Evolutionary conservation across 64 coral and sea anemone genomes (phyloP).

Genomic region (Actinia tenebrosa): DNA sequence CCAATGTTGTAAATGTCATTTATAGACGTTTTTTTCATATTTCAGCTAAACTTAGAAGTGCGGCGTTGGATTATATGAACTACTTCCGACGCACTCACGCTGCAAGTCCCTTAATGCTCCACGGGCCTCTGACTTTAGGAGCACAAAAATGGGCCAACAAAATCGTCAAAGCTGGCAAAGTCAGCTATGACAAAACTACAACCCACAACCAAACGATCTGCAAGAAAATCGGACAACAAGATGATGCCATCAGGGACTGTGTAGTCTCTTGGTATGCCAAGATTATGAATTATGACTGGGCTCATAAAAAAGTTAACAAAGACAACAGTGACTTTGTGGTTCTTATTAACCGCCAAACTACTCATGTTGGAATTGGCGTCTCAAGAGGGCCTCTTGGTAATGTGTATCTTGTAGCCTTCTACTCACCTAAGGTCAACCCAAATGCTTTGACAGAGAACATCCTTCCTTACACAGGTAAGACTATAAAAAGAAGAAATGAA

Average conservation of each 20-base stretch:
- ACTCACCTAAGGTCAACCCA: background rate
- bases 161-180: constrained; percentile 22
- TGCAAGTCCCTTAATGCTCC: constrained; percentile 8
- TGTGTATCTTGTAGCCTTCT: background rate
- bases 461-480: constrained; percentile 45
- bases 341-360: constrained; percentile 17
- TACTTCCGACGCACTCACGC: background rate
- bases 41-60: background rate
- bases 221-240: constrained; percentile 4
- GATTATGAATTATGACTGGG: constrained; percentile 52
- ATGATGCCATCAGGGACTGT: constrained; percentile 30
- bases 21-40: background rate
- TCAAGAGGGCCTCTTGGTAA: constrained; percentile 23
- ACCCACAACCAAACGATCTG: constrained; percentile 42
- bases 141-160: constrained; percentile 28
- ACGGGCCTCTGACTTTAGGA: constrained; percentile 10
- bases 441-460: constrained; percentile 36
- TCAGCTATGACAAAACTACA: constrained; percentile 18
- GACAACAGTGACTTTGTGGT: constrained; percentile 38
- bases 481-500: background rate
- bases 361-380: constrained; percentile 23
- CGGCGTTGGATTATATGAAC: background rate
- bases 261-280: constrained; percentile 8
- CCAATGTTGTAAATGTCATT: background rate
- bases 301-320: constrained; percentile 41